These are phyloP conservation scores for Odontomyia ornata DNA, from an alignment of 2,888 invertebrate genomes.

Conservation along the genomic window DNA sequence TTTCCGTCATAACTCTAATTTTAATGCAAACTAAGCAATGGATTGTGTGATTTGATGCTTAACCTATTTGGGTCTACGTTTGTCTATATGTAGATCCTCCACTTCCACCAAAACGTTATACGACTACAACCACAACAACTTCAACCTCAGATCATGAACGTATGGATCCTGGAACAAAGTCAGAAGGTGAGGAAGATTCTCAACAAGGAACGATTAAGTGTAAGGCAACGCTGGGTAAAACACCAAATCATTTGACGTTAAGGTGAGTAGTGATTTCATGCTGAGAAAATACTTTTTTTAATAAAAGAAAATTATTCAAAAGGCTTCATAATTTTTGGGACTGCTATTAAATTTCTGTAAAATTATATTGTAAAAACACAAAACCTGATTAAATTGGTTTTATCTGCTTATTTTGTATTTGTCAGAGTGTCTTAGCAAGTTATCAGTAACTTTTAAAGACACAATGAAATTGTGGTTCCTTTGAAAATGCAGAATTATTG, in stretches of 20 bases:
- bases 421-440: too few relatives aligned
- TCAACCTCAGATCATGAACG: slow-evolving; percentile 66
- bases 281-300: neutral
- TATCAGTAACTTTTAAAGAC: too few relatives aligned
- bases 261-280: slow-evolving; percentile 65
- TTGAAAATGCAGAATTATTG: too few relatives aligned
- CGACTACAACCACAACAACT: slow-evolving; percentile 64
- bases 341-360: too few relatives aligned
- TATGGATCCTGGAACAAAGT: slow-evolving; percentile 80
- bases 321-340: too few relatives aligned
- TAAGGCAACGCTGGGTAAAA: slow-evolving; percentile 79
- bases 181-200: slow-evolving; percentile 86
- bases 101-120: slow-evolving; percentile 60
- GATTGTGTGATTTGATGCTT: too few relatives aligned
- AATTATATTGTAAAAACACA: too few relatives aligned
- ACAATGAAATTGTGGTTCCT: too few relatives aligned
- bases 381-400: too few relatives aligned
- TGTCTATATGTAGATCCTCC: slow-evolving; percentile 55
- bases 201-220: slow-evolving; percentile 74
- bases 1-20: neutral
- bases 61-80: too few relatives aligned
- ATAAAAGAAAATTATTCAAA: neutral
- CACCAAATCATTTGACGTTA: slow-evolving; percentile 91
- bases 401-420: too few relatives aligned
- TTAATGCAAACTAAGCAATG: neutral